Percentiles rank a stretch among this genome's conserved stretches.
These are phyloP conservation scores for Scrobipalpa atriplicella DNA, from an alignment of 2,888 invertebrate species.

Conservation along the genomic window DNA sequence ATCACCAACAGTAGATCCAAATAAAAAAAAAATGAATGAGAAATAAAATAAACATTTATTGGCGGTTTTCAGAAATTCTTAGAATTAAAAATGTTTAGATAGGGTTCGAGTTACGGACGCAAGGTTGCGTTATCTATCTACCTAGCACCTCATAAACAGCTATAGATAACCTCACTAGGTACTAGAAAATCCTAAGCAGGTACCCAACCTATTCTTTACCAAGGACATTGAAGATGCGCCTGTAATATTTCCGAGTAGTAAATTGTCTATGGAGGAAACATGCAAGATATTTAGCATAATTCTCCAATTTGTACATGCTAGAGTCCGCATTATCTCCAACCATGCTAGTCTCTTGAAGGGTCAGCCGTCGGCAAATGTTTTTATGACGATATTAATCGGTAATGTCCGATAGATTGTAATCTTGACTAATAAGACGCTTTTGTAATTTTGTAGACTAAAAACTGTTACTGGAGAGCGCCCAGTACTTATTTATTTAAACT, in stretches of 20 bases:
- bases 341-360: conserved; percentile 3
- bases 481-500: neutral
- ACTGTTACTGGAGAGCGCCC: neutral
- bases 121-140: too few species aligned
- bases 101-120: neutral
- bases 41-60: too few species aligned
- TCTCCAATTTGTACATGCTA: conserved; percentile 48
- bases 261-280: conserved; percentile 18
- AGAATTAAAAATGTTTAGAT: too few species aligned
- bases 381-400: conserved; percentile 19
- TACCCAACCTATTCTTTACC: neutral
- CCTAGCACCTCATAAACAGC: too few species aligned
- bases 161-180: neutral
- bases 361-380: conserved; percentile 14
- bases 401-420: conserved; percentile 25
- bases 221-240: conserved; percentile 10
- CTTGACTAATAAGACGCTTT: conserved; percentile 23
- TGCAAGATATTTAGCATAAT: conserved; percentile 41
- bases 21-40: too few species aligned
- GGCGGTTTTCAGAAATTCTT: too few species aligned
- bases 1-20: too few species aligned
- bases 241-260: conserved; percentile 17
- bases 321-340: conserved; percentile 24
- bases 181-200: conserved; percentile 10
- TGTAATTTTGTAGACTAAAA: conserved; percentile 5